Conservation (phyloP, 2,888 invertebrate genomes). For the Pharmacophagus antenor region DNA sequence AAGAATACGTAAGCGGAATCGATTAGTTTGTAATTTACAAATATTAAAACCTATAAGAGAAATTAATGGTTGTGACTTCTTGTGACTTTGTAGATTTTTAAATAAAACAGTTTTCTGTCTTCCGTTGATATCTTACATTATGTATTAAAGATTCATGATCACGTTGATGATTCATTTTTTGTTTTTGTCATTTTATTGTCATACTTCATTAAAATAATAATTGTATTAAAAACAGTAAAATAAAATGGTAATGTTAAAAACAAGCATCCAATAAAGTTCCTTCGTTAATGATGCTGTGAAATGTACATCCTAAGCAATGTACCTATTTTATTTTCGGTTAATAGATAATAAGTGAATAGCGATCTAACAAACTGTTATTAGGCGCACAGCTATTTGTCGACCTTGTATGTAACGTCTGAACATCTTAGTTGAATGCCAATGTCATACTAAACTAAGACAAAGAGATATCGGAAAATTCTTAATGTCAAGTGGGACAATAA, state of each 20-base stretch:
- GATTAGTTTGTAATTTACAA: too few relatives aligned
- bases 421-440: conserved; percentile 73
- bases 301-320: background rate
- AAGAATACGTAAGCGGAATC: too few relatives aligned
- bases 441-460: conserved; percentile 32
- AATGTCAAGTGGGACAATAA: conserved; percentile 16
- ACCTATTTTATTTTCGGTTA: conserved; percentile 1
- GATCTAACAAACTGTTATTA: conserved; percentile 42
- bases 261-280: too few relatives aligned
- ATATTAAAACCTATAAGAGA: too few relatives aligned
- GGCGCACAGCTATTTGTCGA: conserved; percentile 43
- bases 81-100: background rate
- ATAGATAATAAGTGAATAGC: conserved; percentile 16
- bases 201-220: too few relatives aligned
- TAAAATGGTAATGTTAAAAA: too few relatives aligned
- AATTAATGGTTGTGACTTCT: background rate
- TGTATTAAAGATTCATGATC: too few relatives aligned
- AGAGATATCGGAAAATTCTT: conserved; percentile 27
- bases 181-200: too few relatives aligned
- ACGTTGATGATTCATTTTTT: too few relatives aligned
- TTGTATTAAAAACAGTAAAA: too few relatives aligned
- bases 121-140: too few relatives aligned
- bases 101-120: background rate
- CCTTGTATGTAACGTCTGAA: conserved; percentile 39
- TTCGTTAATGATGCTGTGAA: background rate